Percentiles rank a stretch among this genome's conserved stretches.
These are phyloP conservation scores for Squalus acanthias DNA, from an alignment of 2,797 vertebrate species.

Conservation along the genomic window DNA sequence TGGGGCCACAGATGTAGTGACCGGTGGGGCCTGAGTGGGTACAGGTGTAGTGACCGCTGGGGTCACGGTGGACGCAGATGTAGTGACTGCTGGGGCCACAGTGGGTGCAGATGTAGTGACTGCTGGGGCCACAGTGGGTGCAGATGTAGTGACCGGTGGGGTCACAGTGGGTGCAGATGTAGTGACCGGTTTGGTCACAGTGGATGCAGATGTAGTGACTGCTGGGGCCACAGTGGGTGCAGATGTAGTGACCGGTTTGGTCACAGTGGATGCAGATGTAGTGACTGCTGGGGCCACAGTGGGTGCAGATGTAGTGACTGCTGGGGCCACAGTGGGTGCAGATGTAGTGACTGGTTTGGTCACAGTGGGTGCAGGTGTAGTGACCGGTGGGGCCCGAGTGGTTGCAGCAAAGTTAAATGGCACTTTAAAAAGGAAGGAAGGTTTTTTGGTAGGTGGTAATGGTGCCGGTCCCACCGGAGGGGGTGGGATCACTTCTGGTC, in stretches of 20 bases:
- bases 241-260: not conserved
- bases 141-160: not conserved
- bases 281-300: not conserved
- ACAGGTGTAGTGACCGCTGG: not conserved
- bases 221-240: not conserved
- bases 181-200: not conserved
- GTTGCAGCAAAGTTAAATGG: not conserved
- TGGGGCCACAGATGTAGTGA: not conserved
- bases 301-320: not conserved
- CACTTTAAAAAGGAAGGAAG: not conserved
- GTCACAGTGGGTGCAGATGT: not conserved
- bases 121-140: not conserved
- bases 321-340: not conserved
- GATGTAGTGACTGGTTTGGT: not conserved
- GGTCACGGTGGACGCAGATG: not conserved
- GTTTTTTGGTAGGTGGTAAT: not conserved
- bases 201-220: too few relatives aligned
- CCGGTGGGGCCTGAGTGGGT: not conserved
- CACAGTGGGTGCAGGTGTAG: not conserved
- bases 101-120: not conserved
- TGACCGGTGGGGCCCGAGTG: not conserved
- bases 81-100: not conserved
- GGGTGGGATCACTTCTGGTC: not conserved
- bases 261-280: not conserved
- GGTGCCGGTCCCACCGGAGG: not conserved